Evolutionary conservation across 2,888 invertebrate species (phyloP).

Genomic region (Notodonta ziczac): DNA sequence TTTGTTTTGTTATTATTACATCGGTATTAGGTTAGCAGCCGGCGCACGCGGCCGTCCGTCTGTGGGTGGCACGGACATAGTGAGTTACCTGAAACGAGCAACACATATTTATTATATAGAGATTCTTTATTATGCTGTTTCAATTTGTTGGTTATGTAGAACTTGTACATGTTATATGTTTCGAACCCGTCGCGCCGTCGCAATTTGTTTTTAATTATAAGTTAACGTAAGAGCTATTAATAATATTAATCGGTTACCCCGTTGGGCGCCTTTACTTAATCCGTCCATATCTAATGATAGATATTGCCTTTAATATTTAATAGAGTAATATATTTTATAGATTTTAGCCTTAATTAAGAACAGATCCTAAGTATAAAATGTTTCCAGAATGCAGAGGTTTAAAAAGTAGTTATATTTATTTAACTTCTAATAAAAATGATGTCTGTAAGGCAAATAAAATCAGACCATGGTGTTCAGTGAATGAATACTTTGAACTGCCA

Average conservation of each 20-base stretch:
- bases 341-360: slow-evolving; percentile 73
- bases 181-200: slow-evolving; percentile 68
- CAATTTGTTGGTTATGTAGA: slow-evolving; percentile 72
- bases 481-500: slow-evolving; percentile 10
- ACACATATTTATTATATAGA: slow-evolving; percentile 79
- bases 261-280: slow-evolving; percentile 83
- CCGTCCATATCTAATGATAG: slow-evolving; percentile 84
- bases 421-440: slow-evolving; percentile 47
- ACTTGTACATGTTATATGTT: slow-evolving; percentile 59
- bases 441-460: slow-evolving; percentile 44
- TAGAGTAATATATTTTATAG: slow-evolving; percentile 85
- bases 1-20: slow-evolving; percentile 70
- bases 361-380: slow-evolving; percentile 71
- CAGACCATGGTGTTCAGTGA: slow-evolving; percentile 23
- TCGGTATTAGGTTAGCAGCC: slow-evolving; percentile 61
- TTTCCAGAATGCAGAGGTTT: slow-evolving; percentile 76
- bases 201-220: slow-evolving; percentile 61
- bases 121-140: slow-evolving; percentile 73
- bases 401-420: slow-evolving; percentile 69
- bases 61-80: slow-evolving; percentile 64
- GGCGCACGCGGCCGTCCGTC: slow-evolving; percentile 57
- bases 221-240: slow-evolving; percentile 71
- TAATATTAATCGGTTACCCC: slow-evolving; percentile 81
- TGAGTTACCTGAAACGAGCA: slow-evolving; percentile 81
- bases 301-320: slow-evolving; percentile 85